These are phyloP conservation scores for Lota lota DNA, from an alignment of 2,113 vertebrate species.

Conservation along the genomic window DNA sequence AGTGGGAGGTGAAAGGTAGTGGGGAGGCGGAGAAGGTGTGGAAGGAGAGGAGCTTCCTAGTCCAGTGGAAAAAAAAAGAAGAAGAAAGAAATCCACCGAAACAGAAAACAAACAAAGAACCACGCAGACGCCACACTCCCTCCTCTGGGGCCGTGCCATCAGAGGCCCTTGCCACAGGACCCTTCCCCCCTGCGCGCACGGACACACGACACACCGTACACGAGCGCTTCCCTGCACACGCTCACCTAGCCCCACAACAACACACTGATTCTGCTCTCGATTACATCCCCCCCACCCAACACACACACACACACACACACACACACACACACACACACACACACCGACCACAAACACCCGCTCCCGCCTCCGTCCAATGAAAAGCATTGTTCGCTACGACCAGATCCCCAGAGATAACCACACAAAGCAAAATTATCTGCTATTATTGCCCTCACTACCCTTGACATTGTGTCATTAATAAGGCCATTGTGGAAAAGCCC, in stretches of 20 bases:
- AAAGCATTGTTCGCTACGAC: conserved; percentile 61
- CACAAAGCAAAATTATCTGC: conserved; percentile 77
- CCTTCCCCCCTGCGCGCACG: conserved; percentile 28
- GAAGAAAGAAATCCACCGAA: neutral
- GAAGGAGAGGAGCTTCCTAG: neutral
- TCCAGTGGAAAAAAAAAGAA: too few species aligned
- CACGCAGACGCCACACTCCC: conserved; percentile 66
- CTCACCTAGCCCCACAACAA: neutral
- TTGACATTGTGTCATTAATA: conserved; percentile 76
- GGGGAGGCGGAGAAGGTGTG: neutral
- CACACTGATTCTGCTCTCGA: neutral
- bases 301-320: too few species aligned
- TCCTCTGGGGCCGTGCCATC: conserved; percentile 60
- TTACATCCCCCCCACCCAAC: too few species aligned
- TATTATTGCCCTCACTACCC: conserved; percentile 67
- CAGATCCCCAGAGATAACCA: conserved; percentile 68
- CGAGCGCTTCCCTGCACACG: neutral
- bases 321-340: too few species aligned
- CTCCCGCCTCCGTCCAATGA: conserved; percentile 47
- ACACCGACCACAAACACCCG: conserved; percentile 47
- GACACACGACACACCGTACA: neutral
- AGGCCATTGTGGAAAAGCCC: conserved; percentile 67
- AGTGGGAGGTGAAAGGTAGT: neutral
- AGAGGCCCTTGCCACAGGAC: conserved; percentile 56
- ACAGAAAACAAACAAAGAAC: conserved; percentile 73